Evolutionary conservation across 2,113 vertebrate species (phyloP).

Genomic region (Mastomys coucha): DNA sequence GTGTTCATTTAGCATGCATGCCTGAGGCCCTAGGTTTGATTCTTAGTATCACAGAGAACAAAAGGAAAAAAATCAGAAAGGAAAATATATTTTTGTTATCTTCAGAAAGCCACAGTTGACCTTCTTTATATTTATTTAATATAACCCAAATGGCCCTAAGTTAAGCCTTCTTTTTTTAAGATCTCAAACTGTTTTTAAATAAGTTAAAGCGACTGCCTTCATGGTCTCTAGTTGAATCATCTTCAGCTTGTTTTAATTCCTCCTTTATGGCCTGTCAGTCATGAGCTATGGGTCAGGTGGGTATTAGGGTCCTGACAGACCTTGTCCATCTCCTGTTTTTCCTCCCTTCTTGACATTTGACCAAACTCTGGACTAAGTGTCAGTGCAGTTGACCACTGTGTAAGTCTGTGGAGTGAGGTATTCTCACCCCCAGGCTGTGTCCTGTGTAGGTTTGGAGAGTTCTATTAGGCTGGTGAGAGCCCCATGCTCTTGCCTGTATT

Average conservation of each 20-base stretch:
- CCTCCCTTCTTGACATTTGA: constrained; percentile 13
- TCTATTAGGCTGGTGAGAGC: constrained; percentile 1
- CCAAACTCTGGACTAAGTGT: not conserved
- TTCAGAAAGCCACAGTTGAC: not conserved
- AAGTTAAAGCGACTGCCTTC: not conserved
- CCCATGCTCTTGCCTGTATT: not conserved
- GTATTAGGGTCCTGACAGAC: not conserved
- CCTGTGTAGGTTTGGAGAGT: not conserved
- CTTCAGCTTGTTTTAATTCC: not conserved
- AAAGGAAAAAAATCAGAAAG: not conserved
- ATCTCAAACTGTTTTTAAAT: not conserved
- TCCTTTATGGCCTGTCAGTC: not conserved
- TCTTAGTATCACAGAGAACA: not conserved
- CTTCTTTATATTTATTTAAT: not conserved
- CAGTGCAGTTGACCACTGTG: not conserved
- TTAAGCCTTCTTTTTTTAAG: not conserved
- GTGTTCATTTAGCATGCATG: not conserved
- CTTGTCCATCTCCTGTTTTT: not conserved
- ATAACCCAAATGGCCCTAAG: constrained; percentile 1
- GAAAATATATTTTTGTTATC: not conserved
- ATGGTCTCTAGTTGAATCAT: not conserved
- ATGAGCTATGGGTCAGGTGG: not conserved
- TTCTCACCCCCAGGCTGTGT: not conserved
- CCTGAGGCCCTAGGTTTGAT: not conserved
- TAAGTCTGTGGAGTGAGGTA: constrained; percentile 31